phyloP scores from a whole-genome alignment of 2,113 vertebrate species.

The Nanorana parkeri region DNA sequence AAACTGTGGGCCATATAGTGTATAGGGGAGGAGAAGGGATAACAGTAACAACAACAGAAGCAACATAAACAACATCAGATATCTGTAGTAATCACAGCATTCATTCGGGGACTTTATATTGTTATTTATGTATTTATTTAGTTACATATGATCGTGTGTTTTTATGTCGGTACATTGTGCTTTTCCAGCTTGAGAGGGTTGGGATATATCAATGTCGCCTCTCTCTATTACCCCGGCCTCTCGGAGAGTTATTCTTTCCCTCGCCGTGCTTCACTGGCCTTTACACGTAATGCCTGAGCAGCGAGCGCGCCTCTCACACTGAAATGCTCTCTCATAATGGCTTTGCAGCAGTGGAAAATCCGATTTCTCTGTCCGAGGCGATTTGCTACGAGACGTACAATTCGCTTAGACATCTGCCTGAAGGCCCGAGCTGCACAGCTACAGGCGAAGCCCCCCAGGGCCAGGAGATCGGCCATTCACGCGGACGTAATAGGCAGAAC shows the following conservation, averaged over 20 bases:
- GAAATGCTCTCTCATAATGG: slow-evolving; percentile 75
- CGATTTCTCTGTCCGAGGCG: slow-evolving; percentile 71
- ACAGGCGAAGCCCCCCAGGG: slow-evolving; percentile 76
- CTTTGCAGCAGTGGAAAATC: slow-evolving; percentile 76
- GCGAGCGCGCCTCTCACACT: slow-evolving; percentile 73
- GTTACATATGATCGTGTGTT: no score
- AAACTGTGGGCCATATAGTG: no score
- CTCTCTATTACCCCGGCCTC: no score
- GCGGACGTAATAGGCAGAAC: slow-evolving; percentile 78
- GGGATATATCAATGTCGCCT: no score
- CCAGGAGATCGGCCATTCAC: slow-evolving; percentile 76
- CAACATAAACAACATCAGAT: no score
- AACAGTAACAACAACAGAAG: no score
- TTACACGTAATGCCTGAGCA: slow-evolving; percentile 71
- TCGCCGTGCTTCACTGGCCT: slow-evolving; percentile 33
- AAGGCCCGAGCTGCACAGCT: slow-evolving; percentile 74
- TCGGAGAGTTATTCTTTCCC: slow-evolving; percentile 11
- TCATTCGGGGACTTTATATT: no score
- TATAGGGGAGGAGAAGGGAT: no score
- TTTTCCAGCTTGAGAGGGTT: no score
- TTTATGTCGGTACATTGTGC: no score
- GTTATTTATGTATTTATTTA: no score
- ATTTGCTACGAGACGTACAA: slow-evolving; percentile 70
- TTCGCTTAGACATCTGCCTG: slow-evolving; percentile 76
- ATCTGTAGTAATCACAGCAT: no score